Evolutionary conservation across 2,113 vertebrate genomes (phyloP), one percentile per base, ranked within the genome.

Genomic region (rabbit (Oryctolagus cuniculus)): DNA sequence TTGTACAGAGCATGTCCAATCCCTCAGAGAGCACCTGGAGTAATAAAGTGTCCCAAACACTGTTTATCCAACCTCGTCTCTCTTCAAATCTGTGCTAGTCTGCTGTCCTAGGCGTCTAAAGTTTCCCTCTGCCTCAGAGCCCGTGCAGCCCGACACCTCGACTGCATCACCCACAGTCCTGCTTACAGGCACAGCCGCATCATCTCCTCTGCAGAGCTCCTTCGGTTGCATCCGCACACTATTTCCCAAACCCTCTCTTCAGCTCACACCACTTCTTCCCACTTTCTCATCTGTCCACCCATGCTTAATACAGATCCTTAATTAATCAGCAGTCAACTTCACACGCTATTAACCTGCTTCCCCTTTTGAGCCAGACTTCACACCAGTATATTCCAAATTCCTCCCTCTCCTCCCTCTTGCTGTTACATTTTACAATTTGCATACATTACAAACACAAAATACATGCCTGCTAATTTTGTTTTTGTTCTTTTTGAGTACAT

Each of bases 401-500:
- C 4, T n/a, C 10, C 29, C n/a, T 69, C n/a, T 36, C 16, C 21
- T 36, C 21, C 31, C 77, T 63, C 55, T 10, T 16, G 10, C 27
- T 94, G 21, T 89, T 44, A 36, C 7, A n/a, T 66, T 70, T 81
- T 89, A 81, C 13, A 82, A 10, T 81, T 81, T 61, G 87, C 7
- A 85, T 31, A 86, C 72, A 36, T 4, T 38, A 19, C 27, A 73
- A 25, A 74, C 67, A 88, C 11, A 77, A 90, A 69, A 74, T 31
- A 83, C 3, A 77, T 31, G 53, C 10, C 29, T 34, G 90, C 25
- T 61, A 55, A 34, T 74, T 79, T 90, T 85, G 34, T 25, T 70
- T 90, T 73, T 82, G 38, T 96, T 81, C 44, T 85, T 74, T 87
- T 36, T 77, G 51, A 69, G 11, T 81, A 84, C 15, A 87, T 49